These are phyloP conservation scores for Pantherophis alleghaniensis DNA, from an alignment of 2,797 vertebrate species.

Conservation along the genomic window DNA sequence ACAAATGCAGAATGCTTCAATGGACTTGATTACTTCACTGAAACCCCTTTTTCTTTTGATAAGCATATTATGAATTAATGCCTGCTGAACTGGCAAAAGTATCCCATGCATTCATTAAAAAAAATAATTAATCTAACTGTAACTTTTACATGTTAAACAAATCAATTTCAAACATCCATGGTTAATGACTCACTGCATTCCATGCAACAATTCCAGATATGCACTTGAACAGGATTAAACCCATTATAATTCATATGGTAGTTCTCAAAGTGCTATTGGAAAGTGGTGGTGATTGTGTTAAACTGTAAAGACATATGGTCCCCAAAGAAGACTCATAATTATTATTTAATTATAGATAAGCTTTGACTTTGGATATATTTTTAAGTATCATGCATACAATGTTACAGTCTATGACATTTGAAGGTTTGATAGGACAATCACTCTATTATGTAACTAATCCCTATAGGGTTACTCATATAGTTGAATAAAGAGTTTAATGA, in stretches of 20 bases:
- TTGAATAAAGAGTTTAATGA: slow-evolving; percentile 1
- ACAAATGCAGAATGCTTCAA: not conserved
- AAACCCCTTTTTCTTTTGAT: not conserved
- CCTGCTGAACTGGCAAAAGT: not conserved
- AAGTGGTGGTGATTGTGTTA: slow-evolving; percentile 27
- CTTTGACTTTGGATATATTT: slow-evolving; percentile 3
- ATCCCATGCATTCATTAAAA: not conserved
- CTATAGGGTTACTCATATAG: slow-evolving; percentile 4
- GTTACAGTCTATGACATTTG: not conserved
- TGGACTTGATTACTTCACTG: not conserved
- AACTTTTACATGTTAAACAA: slow-evolving; percentile 6
- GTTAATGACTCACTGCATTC: slow-evolving; percentile 31
- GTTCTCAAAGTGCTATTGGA: slow-evolving; percentile 36
- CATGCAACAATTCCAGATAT: slow-evolving; percentile 23
- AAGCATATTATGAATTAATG: not conserved
- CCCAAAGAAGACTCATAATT: not conserved
- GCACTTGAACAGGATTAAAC: slow-evolving; percentile 29
- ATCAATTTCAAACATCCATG: slow-evolving; percentile 13
- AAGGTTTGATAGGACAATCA: slow-evolving; percentile 18
- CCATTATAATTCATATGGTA: slow-evolving; percentile 27
- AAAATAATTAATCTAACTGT: not conserved
- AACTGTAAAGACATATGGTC: slow-evolving; percentile 39
- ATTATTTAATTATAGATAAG: slow-evolving; percentile 38
- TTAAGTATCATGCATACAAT: not conserved
- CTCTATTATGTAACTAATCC: not conserved